Conservation (phyloP, 2,888 invertebrate genomes). For the Chrysolina oricalcia region DNA sequence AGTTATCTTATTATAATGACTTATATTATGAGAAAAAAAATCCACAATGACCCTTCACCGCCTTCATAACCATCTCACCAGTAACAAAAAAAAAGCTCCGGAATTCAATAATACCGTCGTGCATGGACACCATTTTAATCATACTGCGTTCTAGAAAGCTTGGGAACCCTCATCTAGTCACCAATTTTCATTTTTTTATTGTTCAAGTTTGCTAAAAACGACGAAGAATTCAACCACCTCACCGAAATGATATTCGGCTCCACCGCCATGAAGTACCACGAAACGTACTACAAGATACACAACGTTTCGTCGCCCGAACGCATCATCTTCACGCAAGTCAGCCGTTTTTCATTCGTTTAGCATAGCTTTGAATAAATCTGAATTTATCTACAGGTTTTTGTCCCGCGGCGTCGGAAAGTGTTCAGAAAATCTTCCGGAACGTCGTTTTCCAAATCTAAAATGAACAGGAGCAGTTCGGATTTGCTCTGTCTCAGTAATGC, state of each 20-base stretch:
- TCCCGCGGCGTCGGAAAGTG: conserved; percentile 16
- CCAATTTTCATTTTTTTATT: neutral
- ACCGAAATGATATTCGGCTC: conserved; percentile 96
- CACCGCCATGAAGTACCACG: conserved; percentile 90
- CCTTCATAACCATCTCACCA: no score
- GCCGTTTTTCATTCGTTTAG: neutral
- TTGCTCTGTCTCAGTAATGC: conserved; percentile 4
- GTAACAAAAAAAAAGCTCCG: no score
- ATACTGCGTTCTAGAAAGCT: no score
- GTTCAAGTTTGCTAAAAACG: conserved; percentile 46
- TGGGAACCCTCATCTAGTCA: no score
- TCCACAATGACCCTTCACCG: no score
- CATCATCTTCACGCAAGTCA: conserved; percentile 73
- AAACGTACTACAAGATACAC: conserved; percentile 90
- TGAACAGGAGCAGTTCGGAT: conserved; percentile 14
- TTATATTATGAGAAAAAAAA: no score
- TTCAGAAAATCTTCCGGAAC: neutral
- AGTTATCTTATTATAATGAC: no score
- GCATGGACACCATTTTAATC: no score
- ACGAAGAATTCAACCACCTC: conserved; percentile 81
- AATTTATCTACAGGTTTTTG: conserved; percentile 18
- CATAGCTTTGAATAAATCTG: neutral
- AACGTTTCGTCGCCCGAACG: conserved; percentile 71
- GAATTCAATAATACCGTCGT: no score
- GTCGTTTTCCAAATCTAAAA: conserved; percentile 16